Evolutionary conservation across 2,888 invertebrate species (phyloP), one percentile per base, ranked within the genome.

Genomic region (Nemapogon koenigi): DNA sequence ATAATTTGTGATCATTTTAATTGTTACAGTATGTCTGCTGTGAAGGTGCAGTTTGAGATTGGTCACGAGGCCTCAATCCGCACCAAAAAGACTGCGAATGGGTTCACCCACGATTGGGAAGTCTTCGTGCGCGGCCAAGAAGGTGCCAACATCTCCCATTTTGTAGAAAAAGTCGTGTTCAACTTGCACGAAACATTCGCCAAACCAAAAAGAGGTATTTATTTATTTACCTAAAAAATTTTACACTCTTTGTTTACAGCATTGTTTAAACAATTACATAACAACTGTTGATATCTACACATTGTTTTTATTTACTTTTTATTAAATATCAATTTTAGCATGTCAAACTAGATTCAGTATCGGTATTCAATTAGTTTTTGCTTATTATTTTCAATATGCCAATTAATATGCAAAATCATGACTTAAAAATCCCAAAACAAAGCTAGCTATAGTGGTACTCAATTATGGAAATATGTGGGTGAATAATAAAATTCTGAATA

Each of bases 71-170:
- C 97, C 47, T 84, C 86, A 43, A 64, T 94, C 50, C 87, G 91
- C 55, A 85, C 86, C 38, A 90, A 91, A 62, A 85, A 86, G 52
- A 93, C 94, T 10, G 85, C 87, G 15, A 92, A 94, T 62, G 96
- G 94, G 32, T 96, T 92, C 63, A 97, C 97, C 49, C 97, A 97
- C 76, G 97, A 97, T 66, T 97, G 97, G 97, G 92, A 93, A 67
- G 88, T 97, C 38, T 97, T 90, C 76, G 93, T 97, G 15, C 84
- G 91, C 56, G 96, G 96, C 38, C 85, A 87, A 48, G 93, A 95
- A 58, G 89, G 89, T 50, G 87, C 89, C 47, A 90, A 91, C 58
- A 92, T 97, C 52, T 88, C 91, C 55, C 85, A 90, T 61, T 97
- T 92, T 81, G 88, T 97, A 40, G 96, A 97, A 43, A 95, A 92